These are phyloP conservation scores for Aselliscus stoliczkanus DNA, from an alignment of 2,797 vertebrate genomes.

Conservation along the genomic window DNA sequence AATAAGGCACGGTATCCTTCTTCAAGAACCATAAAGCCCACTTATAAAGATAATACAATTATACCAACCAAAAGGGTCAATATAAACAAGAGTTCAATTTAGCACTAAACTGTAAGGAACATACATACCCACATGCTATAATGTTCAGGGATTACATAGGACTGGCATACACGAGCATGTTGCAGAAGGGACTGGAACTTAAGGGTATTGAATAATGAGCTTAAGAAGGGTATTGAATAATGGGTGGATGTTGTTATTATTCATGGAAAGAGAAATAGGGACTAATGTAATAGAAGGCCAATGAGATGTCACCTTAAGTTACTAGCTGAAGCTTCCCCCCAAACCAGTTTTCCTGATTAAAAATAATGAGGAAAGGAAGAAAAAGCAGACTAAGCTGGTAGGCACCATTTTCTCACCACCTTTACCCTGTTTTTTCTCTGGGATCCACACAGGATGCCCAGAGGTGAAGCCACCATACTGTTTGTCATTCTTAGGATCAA, in stretches of 20 bases:
- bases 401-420: background rate
- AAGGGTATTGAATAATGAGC: too few relatives aligned
- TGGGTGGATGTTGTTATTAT: background rate
- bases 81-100: background rate
- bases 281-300: background rate
- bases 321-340: background rate
- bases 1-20: background rate
- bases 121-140: background rate
- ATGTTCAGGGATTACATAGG: background rate
- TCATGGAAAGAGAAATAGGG: background rate
- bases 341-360: background rate
- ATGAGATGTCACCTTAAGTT: background rate
- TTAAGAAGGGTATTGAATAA: background rate
- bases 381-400: background rate
- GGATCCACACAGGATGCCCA: background rate
- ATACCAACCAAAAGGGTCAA: background rate
- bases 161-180: background rate
- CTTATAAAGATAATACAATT: background rate
- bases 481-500: background rate
- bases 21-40: background rate
- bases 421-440: background rate
- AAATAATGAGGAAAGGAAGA: background rate
- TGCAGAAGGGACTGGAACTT: background rate
- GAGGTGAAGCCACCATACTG: background rate
- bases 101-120: background rate